A percentile compares a stretch with the other conserved stretches of the same genome.
Conservation (phyloP, 30 jellyfish, hydroid and myxozoan species). For the Morbakka virulenta region DNA sequence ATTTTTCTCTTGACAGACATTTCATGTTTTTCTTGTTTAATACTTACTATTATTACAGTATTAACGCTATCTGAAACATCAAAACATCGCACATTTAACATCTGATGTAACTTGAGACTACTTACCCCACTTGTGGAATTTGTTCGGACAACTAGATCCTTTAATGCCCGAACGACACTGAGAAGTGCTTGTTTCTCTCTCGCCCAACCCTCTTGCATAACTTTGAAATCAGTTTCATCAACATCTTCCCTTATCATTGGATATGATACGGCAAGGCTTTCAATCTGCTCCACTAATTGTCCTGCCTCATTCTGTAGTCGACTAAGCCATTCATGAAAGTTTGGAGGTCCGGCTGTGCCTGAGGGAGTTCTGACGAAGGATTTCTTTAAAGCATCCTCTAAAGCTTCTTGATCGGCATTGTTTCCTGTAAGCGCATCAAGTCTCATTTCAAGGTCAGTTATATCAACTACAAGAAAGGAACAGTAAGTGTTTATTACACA, state of each 20-base stretch:
- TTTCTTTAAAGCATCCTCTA: not conserved
- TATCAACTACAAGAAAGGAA: conserved; percentile 23
- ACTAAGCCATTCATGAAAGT: conserved; percentile 44
- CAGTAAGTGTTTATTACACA: not conserved
- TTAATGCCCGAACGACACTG: conserved; percentile 66
- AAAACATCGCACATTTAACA: too few species aligned
- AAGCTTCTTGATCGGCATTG: not conserved
- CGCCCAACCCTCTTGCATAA: conserved; percentile 77
- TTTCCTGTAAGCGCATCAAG: conserved; percentile 27
- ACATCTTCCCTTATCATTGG: conserved; percentile 16
- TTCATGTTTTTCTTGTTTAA: too few species aligned
- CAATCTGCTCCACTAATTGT: conserved; percentile 47
- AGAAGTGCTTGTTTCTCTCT: conserved; percentile 65
- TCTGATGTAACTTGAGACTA: too few species aligned
- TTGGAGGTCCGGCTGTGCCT: not conserved
- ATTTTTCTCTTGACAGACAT: too few species aligned
- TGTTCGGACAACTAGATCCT: conserved; percentile 69
- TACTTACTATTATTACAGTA: too few species aligned
- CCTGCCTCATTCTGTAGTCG: conserved; percentile 87
- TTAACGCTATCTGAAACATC: too few species aligned
- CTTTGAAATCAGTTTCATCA: conserved; percentile 33
- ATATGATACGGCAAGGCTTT: conserved; percentile 31
- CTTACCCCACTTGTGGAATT: conserved; percentile 50
- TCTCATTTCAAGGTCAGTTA: conserved; percentile 49
- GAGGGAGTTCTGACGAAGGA: not conserved